phyloP scores from a whole-genome alignment of 2,113 vertebrate genomes.

The Anolis carolinensis region DNA sequence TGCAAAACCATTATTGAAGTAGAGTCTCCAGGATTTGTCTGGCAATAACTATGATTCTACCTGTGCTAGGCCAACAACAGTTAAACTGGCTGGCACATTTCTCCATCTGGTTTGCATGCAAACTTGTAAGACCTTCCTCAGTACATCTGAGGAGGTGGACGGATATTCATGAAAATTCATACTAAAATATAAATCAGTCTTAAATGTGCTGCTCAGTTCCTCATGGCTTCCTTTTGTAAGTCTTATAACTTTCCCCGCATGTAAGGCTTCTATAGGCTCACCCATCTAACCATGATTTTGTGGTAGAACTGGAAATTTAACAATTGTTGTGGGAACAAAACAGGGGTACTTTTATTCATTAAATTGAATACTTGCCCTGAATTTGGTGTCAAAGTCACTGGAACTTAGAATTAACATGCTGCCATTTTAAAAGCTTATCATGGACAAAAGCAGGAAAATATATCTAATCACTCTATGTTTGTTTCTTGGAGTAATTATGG shows the following conservation, averaged over 20 bases:
- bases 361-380: neutral
- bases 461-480: neutral
- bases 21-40: neutral
- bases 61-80: neutral
- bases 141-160: too few relatives aligned
- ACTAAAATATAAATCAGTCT: too few relatives aligned
- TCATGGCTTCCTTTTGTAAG: neutral
- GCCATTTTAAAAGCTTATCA: neutral
- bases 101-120: neutral
- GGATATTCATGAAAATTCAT: too few relatives aligned
- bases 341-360: neutral
- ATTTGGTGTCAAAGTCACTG: neutral
- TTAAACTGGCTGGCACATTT: neutral
- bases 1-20: neutral
- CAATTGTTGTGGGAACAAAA: neutral
- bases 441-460: neutral
- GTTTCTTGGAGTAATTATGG: neutral
- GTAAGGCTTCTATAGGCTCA: neutral
- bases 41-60: neutral
- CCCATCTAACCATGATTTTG: neutral
- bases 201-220: too few relatives aligned
- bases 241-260: neutral
- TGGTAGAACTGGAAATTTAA: neutral
- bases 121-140: too few relatives aligned
- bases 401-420: fast-evolving